phyloP scores from a whole-genome alignment of 2,113 vertebrate genomes.

The Myanophis thanlyinensis region DNA sequence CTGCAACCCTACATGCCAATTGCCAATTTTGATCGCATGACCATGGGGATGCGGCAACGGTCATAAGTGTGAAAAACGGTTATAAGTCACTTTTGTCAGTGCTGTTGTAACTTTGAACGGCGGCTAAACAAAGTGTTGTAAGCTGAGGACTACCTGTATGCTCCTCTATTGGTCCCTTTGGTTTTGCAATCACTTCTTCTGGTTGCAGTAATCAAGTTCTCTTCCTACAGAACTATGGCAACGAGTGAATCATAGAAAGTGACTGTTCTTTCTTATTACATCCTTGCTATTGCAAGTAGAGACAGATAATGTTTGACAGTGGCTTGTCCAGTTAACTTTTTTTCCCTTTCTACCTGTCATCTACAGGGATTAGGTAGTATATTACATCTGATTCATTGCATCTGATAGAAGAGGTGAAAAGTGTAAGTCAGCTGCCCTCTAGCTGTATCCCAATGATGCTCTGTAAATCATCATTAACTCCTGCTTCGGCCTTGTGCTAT shows the following conservation, averaged over 20 bases:
- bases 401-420: background rate
- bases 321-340: background rate
- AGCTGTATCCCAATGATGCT: background rate
- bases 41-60: background rate
- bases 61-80: background rate
- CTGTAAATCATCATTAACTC: background rate
- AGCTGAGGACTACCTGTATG: background rate
- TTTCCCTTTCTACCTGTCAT: background rate
- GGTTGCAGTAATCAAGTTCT: conserved; percentile 38
- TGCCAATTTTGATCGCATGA: background rate
- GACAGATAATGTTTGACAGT: background rate
- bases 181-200: conserved; percentile 37
- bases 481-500: background rate
- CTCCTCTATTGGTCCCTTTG: background rate
- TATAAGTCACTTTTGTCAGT: background rate
- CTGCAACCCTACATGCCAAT: background rate
- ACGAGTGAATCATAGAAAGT: background rate
- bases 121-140: background rate
- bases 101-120: background rate
- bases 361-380: background rate
- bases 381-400: background rate
- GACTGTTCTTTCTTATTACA: background rate
- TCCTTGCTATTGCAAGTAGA: conserved; percentile 10
- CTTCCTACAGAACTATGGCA: conserved; percentile 26
- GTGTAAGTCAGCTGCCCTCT: background rate